Evolutionary conservation across 2,888 invertebrate species (phyloP), one percentile per base, ranked within the genome.

Genomic region (Odontocolon sp.): DNA sequence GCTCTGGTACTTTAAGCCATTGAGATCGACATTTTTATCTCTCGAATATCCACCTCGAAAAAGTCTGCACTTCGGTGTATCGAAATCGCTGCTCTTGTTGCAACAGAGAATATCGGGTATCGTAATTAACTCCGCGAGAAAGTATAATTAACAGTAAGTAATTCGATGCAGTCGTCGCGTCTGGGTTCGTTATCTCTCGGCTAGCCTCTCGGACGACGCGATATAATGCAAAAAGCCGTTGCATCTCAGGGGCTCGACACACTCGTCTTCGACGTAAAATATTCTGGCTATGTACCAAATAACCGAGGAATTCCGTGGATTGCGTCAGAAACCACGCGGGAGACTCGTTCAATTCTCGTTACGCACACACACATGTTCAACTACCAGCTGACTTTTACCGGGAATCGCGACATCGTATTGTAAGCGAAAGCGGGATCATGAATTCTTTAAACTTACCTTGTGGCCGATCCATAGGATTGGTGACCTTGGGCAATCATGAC

Each of bases 221-320:
- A 14, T 3, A 40, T 9, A n/a, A 3, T 18, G 18, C 14, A 40
- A 26, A 9, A 2, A 6, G 14, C n/a, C 18, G 45, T 14, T 40
- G 8, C 3, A 21, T 67, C 45, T 21, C 26, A 38, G 47, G 40
- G 47, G 31, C 36, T 57, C 33, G 52, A 9, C 56, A 47, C 9
- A 16, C 23, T 36, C 14, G n/a, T 9, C 18, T 16, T 79, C 79
- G 83, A 80, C 84, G 80, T 81, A 82, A 83, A 82, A 83, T 79
- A 67, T 59, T 73, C 74, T 86, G 86, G 86, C 86, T 33, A 42
- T 57, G 57, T 14, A 82, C 83, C 86, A 85, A 82, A 77, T 16
- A 4, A 70, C 28, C 67, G 69, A 77, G 80, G 77, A 81, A 82
- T 83, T 81, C 70, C 50, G 28, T 68, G 61, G 59, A 78, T 86